Percentiles rank a stretch among this genome's conserved stretches.
phyloP scores from a whole-genome alignment of 2,113 vertebrate species.

The Micromys minutus region DNA sequence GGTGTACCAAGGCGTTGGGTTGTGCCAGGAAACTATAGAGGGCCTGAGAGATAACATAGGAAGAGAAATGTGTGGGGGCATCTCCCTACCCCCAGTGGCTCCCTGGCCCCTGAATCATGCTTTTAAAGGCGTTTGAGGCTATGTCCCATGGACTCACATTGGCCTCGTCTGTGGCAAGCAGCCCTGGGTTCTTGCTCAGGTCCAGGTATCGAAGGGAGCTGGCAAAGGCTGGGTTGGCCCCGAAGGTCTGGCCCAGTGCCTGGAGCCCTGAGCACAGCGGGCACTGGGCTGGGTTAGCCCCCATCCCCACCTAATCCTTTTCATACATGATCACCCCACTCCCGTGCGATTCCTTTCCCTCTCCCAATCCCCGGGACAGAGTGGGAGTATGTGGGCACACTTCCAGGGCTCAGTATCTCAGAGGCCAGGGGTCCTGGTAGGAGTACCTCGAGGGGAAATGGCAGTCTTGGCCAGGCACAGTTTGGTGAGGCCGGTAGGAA shows the following conservation, averaged over 20 bases:
- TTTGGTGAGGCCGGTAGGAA: conserved; percentile 91
- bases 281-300: conserved; percentile 69
- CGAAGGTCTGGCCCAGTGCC: conserved; percentile 92
- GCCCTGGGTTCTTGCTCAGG: conserved; percentile 93
- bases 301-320: conserved; percentile 3
- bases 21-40: conserved; percentile 94
- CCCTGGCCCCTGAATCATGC: background rate
- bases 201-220: conserved; percentile 93
- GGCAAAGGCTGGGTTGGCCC: conserved; percentile 92
- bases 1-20: conserved; percentile 92
- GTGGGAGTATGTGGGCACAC: background rate
- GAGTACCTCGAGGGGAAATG: conserved; percentile 91
- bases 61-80: background rate
- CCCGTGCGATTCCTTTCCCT: background rate
- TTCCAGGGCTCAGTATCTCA: background rate
- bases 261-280: conserved; percentile 87
- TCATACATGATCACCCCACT: background rate
- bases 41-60: conserved; percentile 82
- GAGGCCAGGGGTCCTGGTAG: background rate
- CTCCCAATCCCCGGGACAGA: background rate
- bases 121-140: background rate
- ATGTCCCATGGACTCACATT: conserved; percentile 84
- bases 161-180: conserved; percentile 92
- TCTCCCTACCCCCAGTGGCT: background rate
- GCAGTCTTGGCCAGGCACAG: conserved; percentile 93